phyloP scores from a whole-genome alignment of 2,797 vertebrate genomes.

The Ciconia nigra region DNA sequence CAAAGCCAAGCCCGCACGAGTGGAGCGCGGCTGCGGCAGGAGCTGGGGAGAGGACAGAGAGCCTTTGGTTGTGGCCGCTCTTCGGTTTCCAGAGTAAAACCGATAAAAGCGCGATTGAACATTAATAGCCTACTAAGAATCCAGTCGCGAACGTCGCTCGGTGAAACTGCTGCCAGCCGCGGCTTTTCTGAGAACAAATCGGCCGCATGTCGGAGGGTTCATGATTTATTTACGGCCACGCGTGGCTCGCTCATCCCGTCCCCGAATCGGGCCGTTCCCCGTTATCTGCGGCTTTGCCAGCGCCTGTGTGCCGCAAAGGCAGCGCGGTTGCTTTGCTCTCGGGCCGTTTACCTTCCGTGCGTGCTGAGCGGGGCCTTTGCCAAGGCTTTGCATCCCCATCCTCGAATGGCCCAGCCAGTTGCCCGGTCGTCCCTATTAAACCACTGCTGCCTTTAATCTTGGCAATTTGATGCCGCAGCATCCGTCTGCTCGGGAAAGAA shows the following conservation, averaged over 20 bases:
- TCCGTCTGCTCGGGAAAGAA: slow-evolving; percentile 32
- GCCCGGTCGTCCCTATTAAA: background rate
- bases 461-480: background rate
- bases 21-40: slow-evolving; percentile 16
- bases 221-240: background rate
- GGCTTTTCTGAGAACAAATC: background rate
- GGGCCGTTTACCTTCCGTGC: background rate
- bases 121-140: background rate
- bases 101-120: slow-evolving; percentile 7
- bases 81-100: background rate
- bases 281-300: background rate
- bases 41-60: background rate
- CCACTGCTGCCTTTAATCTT: background rate
- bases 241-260: background rate
- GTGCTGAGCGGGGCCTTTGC: background rate
- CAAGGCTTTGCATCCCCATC: background rate
- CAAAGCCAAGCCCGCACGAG: slow-evolving; percentile 21
- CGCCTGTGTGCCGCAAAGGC: background rate
- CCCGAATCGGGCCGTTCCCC: background rate
- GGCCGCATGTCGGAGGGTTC: background rate
- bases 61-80: background rate
- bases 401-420: background rate
- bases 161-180: background rate
- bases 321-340: background rate
- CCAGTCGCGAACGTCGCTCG: background rate